phyloP scores from a whole-genome alignment of 2,113 vertebrate species.

The Vireo altiloquus region DNA sequence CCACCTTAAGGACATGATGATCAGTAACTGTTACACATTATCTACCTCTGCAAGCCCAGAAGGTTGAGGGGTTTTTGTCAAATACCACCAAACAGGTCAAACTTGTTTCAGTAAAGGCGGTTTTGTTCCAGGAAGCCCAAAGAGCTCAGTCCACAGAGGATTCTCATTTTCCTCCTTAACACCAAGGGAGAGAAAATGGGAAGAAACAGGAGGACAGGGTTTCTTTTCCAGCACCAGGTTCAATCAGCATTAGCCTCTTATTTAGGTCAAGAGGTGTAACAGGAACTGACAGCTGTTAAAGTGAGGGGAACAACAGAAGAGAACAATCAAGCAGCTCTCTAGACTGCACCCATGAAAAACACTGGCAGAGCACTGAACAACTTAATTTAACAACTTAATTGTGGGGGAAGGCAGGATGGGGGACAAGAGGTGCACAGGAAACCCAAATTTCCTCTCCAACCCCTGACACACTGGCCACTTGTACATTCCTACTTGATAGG shows the following conservation, averaged over 20 bases:
- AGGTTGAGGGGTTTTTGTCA: neutral
- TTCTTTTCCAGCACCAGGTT: slow-evolving; percentile 62
- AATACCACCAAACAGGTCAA: slow-evolving; percentile 8
- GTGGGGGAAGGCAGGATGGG: neutral
- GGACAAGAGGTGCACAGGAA: neutral
- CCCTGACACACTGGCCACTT: slow-evolving; percentile 16
- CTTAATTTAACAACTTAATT: neutral
- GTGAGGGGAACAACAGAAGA: slow-evolving; percentile 1
- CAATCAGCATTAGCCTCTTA: neutral
- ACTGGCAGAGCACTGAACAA: neutral
- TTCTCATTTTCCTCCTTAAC: slow-evolving; percentile 1
- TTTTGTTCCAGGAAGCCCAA: neutral
- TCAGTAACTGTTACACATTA: neutral
- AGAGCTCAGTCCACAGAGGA: neutral
- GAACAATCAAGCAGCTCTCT: neutral
- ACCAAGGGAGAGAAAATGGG: neutral
- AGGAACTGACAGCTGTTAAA: slow-evolving; percentile 56
- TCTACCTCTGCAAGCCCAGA: neutral
- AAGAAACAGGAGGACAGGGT: neutral
- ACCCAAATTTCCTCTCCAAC: neutral
- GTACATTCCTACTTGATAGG: neutral
- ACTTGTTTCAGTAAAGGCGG: slow-evolving; percentile 5
- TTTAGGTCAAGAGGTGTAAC: slow-evolving; percentile 37
- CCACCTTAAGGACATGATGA: neutral
- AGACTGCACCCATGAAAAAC: neutral